These are phyloP conservation scores for Reinhardtius hippoglossoides DNA, from an alignment of 2,113 vertebrate species.

Conservation along the genomic window DNA sequence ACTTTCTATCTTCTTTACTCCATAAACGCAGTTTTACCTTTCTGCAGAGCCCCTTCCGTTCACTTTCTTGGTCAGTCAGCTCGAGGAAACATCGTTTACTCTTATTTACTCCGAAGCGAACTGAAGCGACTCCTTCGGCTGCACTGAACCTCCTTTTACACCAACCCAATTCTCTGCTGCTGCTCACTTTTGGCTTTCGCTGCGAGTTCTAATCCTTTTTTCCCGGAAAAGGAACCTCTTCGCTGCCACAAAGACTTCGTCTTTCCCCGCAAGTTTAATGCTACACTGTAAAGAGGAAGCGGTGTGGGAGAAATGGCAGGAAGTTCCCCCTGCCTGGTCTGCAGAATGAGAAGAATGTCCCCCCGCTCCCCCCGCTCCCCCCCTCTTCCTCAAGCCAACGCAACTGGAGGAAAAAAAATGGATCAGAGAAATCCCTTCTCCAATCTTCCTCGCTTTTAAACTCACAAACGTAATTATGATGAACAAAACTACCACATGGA, in stretches of 20 bases:
- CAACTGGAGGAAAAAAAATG: conserved; percentile 33
- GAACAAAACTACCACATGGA: neutral
- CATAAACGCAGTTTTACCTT: conserved; percentile 16
- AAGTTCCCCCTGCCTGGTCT: conserved; percentile 35
- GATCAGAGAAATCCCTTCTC: conserved; percentile 42
- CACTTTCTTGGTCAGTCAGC: neutral
- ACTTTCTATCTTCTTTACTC: neutral
- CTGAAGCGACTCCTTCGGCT: neutral
- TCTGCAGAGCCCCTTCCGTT: neutral
- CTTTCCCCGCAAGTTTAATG: conserved; percentile 11
- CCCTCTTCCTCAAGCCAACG: conserved; percentile 16
- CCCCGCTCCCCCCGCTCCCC: neutral
- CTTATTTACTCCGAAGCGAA: neutral
- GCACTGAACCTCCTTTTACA: neutral
- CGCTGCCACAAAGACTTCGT: neutral
- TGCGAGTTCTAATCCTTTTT: neutral
- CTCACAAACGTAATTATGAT: neutral
- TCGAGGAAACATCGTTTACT: conserved; percentile 12
- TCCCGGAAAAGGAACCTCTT: neutral
- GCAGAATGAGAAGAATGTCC: conserved; percentile 59
- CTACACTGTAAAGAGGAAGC: conserved; percentile 24
- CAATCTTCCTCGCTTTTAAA: neutral
- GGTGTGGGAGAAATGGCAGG: conserved; percentile 33
- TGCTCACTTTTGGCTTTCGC: neutral
- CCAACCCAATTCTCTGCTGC: neutral